Base-by-base conservation (phyloP, 92 coral and sea anemone genomes). In the Anthopleura xanthogrammica region DNA sequence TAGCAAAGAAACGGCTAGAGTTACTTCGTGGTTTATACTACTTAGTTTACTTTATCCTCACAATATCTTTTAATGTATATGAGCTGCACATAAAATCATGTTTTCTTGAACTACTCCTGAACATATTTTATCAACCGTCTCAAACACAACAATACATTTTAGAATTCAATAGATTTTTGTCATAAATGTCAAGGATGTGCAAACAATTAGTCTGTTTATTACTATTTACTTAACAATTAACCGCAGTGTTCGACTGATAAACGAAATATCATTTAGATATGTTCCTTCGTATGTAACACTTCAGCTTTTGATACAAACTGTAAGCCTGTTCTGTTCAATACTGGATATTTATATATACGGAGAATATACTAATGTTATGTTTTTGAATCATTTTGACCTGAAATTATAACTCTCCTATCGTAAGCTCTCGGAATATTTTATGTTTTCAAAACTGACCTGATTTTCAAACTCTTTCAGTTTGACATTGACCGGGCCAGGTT, bases 401-500 rank as follows among this genome's bases (percentile, higher is more conserved):
- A n/a, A 64, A 20, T 64, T 23, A 24, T 68, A 24, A 29, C 13
- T 68, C 16, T 68, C 17, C 6, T 7, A 68, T 12, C 74, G 10
- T 13, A 22, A 73, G 50, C 77, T 40, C 4, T 50, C 7, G 22
- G 39, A 41, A 75, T 41, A 42, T 52, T 58, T 7, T 9, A 9
- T 46, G 50, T 46, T 46, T 2, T 46, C 52, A 74, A 20, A 36
- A 79, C 86, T 11, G 58, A 93, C 97, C 97, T 89, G 91, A 60
- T 91, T 87, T 43, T 91, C 93, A 62, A 91, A 81, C 85, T 91
- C 89, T 72, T 91, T 93, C 14, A 93, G 88, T 65, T 91, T 91
- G 60, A 93, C 90, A 12, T 92, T 86, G 58, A 93, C 79, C 6
- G 84, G 83, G 12, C 83, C 72, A 0, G 92, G 77, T 60, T 93